Evolutionary conservation across 2,797 vertebrate genomes (phyloP).

Genomic region (Orientallactaga sibirica): DNA sequence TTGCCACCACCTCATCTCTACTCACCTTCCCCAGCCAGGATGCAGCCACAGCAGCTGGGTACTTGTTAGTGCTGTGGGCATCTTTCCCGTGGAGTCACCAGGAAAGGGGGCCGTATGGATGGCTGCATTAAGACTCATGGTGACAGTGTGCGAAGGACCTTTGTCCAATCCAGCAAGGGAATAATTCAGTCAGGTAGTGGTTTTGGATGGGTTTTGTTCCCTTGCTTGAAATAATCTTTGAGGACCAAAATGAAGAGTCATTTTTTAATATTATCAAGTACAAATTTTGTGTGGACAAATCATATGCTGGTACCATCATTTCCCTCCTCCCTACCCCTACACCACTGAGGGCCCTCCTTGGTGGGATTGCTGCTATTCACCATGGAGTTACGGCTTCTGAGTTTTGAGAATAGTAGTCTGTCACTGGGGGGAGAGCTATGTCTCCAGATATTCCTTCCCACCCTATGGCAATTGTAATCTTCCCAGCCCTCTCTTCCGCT

Average conservation of each 20-base stretch:
- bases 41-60: not conserved
- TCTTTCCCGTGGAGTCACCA: not conserved
- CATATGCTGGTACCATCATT: too few relatives aligned
- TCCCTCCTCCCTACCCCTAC: too few relatives aligned
- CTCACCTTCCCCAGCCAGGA: slow-evolving; percentile 71
- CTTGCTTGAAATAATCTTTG: not conserved
- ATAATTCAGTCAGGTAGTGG: not conserved
- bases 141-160: not conserved
- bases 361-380: too few relatives aligned
- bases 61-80: not conserved
- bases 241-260: slow-evolving; percentile 29
- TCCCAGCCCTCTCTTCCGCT: too few relatives aligned
- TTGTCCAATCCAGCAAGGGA: not conserved
- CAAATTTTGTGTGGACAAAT: too few relatives aligned
- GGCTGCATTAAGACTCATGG: not conserved
- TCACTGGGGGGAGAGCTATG: too few relatives aligned
- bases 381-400: too few relatives aligned
- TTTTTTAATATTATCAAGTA: too few relatives aligned
- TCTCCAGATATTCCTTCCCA: too few relatives aligned
- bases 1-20: slow-evolving; percentile 61
- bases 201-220: not conserved
- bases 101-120: not conserved
- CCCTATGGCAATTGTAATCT: too few relatives aligned
- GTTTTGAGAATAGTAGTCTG: too few relatives aligned
- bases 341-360: too few relatives aligned